Evolutionary conservation across 2,113 vertebrate genomes (phyloP), one percentile per base, ranked within the genome.

Genomic region (Lagenorhynchus albirostris): DNA sequence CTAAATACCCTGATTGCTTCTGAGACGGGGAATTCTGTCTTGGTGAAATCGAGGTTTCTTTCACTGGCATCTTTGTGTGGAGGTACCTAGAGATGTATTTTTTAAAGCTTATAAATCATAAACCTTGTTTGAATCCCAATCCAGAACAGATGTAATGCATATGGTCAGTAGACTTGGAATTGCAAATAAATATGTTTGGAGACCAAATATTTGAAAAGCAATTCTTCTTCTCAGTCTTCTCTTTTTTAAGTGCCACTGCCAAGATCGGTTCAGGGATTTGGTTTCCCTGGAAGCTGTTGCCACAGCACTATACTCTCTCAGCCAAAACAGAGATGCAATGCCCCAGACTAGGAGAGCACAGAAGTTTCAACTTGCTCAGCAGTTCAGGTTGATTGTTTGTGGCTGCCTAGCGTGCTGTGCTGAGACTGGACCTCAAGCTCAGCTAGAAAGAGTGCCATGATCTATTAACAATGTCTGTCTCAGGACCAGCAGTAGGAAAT

Each of bases 151-250:
- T 98, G 97, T 95, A 92, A 92, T 93, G 38, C 98, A 97, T 95
- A 97, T 98, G 97, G 97, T 86, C 95, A 97, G 93, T 97, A 93
- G 97, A 96, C 97, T 91, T 62, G 79, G 85, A 95, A 95, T 73
- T 95, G 94, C 97, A 98, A 98, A 98, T 97, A 97, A 97, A 97
- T 97, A 98, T 97, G 89, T 96, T 97, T 98, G 93, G 95, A 97
- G 94, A 97, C 85, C 95, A 98, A 98, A 98, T 98, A 97, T 97
- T 98, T 97, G 92, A 97, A 93, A 98, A 98, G 95, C 89, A 91
- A 95, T 96, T 95, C 86, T 97, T 94, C 87, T 96, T 91, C 92
- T 95, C 85, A 13, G 10, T 87, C 90, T 96, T 41, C 83, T 93
- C 67, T 91, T 95, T 95, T 83, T 63, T n/a, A 80, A 95, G 68